Evolutionary conservation across 2,113 vertebrate species (phyloP), one percentile per base, ranked within the genome.

Genomic region (Urocolius indicus): DNA sequence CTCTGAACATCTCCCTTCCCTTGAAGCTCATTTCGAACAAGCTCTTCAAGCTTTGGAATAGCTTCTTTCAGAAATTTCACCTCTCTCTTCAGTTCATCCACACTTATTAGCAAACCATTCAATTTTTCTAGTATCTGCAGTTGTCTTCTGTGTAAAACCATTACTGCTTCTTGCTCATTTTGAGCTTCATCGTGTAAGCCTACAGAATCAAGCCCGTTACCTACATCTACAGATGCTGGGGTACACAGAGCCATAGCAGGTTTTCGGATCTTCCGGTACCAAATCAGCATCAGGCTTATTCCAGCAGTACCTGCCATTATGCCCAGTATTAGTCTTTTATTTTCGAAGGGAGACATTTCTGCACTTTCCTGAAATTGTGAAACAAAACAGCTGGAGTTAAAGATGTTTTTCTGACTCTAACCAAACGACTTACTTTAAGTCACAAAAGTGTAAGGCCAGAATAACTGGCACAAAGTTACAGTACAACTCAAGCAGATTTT

Each of bases 11-110:
- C 72, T 21, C 92, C 69, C 78, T 97, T 98, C 67, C 98, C 96
- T 51, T 95, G 97, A 86, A 99, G 97, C 96, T 99, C 99, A 49
- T 97, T 98, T 78, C 97, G 98, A 83, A 99, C 98, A 34, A 98
- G 98, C 61, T 98, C 98, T 92, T 98, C 98, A 90, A 99, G 97
- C 46, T 97, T 96, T 15, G 99, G 99, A 92, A 99, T 95, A 29
- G 98, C 98, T 27, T 98, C 98, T 97, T 99, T 99, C 92, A 99
- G 63, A 19, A 98, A 98, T 73, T 91, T 97, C 95, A 99, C 98
- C 95, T 99, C 99, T 29, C 98, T 98, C 96, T 98, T 99, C 76
- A 99, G 98, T 92, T 99, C 99, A 0, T 99, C 99, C 93, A 99
- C 97, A 2, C 98, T 99, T 61, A 97, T 82, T 49, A 99, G 94